Conservation (phyloP, 1,140 invertebrate genomes). For the Rhynchophorus ferrugineus region DNA sequence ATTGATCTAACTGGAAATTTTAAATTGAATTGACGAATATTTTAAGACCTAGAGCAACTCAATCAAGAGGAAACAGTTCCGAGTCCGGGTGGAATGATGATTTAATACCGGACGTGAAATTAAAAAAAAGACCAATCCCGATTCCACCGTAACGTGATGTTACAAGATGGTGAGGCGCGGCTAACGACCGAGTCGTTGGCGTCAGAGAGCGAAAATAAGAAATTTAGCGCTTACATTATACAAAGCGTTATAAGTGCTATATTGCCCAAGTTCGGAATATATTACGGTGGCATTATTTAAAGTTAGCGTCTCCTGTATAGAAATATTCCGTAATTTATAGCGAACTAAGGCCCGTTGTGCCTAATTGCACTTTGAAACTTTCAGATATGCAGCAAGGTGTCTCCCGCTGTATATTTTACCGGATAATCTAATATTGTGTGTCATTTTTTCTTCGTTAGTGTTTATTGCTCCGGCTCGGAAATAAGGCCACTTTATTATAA, state of each 20-base stretch:
- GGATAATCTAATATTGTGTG: no score
- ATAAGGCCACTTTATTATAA: neutral
- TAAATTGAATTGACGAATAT: no score
- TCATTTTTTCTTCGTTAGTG: no score
- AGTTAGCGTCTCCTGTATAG: slow-evolving; percentile 35
- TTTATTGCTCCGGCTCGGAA: no score
- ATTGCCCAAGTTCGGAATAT: slow-evolving; percentile 38
- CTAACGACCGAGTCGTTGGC: neutral
- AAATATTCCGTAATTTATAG: slow-evolving; percentile 39
- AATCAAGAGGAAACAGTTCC: no score
- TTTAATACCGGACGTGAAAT: no score
- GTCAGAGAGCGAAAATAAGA: slow-evolving; percentile 6
- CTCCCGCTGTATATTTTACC: slow-evolving; percentile 18
- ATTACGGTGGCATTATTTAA: slow-evolving; percentile 39
- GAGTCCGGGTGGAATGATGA: no score
- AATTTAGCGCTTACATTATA: slow-evolving; percentile 21
- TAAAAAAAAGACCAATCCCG: no score
- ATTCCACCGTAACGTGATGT: no score
- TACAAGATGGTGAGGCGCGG: no score
- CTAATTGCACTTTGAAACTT: slow-evolving; percentile 39
- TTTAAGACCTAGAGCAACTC: no score
- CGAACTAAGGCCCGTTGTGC: slow-evolving; percentile 32
- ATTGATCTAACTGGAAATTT: no score
- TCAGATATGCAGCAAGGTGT: slow-evolving; percentile 20
- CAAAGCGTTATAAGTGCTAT: slow-evolving; percentile 35